Conservation (phyloP, 2,113 vertebrate genomes). For the Sinocyclocheilus anshuiensis region DNA sequence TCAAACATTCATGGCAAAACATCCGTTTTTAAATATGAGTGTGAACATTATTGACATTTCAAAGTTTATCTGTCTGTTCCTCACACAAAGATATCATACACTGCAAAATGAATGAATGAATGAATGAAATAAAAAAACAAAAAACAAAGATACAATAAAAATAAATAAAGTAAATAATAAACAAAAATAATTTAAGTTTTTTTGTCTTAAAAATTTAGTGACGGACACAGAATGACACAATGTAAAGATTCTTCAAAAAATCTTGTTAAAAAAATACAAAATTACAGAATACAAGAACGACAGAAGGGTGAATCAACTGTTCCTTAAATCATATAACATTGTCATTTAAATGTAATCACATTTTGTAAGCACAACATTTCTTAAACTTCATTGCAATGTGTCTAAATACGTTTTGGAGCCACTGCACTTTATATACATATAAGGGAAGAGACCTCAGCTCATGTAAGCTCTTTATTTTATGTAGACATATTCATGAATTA, state of each 20-base stretch:
- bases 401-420: not conserved
- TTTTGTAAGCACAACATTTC: not conserved
- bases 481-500: slow-evolving; percentile 76
- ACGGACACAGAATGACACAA: too few relatives aligned
- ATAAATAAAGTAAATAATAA: not conserved
- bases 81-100: not conserved
- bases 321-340: not conserved
- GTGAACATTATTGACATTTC: not conserved
- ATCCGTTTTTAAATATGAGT: not conserved
- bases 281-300: not conserved
- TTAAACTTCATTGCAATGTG: not conserved
- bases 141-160: too few relatives aligned
- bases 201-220: not conserved
- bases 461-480: slow-evolving; percentile 73
- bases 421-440: not conserved
- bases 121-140: too few relatives aligned
- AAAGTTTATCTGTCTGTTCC: not conserved
- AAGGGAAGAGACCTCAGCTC: not conserved
- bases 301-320: not conserved
- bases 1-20: not conserved
- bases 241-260: too few relatives aligned
- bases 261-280: too few relatives aligned
- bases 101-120: not conserved
- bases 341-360: not conserved
- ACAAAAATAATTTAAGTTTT: not conserved